phyloP scores from a whole-genome alignment of 2,888 invertebrate genomes.

The Mythimna albipuncta region DNA sequence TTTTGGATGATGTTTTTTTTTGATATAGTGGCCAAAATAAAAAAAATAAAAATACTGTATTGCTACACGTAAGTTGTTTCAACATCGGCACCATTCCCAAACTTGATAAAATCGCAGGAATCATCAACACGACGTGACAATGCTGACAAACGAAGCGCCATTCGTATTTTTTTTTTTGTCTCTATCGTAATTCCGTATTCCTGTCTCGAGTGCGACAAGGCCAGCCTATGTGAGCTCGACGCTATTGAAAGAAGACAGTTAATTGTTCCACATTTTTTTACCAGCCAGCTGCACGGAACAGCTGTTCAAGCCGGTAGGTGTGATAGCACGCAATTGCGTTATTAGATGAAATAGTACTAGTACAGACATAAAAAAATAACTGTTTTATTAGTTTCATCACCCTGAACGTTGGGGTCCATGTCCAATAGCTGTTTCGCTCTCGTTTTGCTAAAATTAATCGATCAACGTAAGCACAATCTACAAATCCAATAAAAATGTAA shows the following conservation, averaged over 20 bases:
- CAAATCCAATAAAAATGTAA: background rate
- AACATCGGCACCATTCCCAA: background rate
- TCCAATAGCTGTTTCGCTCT: slow-evolving; percentile 9
- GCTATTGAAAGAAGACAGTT: slow-evolving; percentile 82
- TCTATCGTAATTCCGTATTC: slow-evolving; percentile 67
- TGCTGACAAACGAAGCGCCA: slow-evolving; percentile 22
- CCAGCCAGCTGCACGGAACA: slow-evolving; percentile 88
- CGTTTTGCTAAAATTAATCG: slow-evolving; percentile 26
- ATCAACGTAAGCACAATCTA: slow-evolving; percentile 25
- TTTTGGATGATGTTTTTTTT: background rate
- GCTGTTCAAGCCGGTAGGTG: slow-evolving; percentile 86
- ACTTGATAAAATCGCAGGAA: slow-evolving; percentile 31
- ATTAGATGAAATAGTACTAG: slow-evolving; percentile 10
- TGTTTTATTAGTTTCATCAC: background rate
- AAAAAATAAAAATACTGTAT: background rate
- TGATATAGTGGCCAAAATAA: background rate
- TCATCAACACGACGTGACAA: slow-evolving; percentile 31
- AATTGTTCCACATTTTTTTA: slow-evolving; percentile 86
- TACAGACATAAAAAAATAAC: background rate
- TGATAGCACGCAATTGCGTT: slow-evolving; percentile 48
- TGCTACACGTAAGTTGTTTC: background rate
- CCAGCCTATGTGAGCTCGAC: slow-evolving; percentile 70
- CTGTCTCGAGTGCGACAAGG: slow-evolving; percentile 77
- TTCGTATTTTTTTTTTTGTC: slow-evolving; percentile 61
- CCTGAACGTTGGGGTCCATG: slow-evolving; percentile 3